Evolutionary conservation across 2,888 invertebrate species (phyloP).

Genomic region (Chalcosyrphus nemorum): DNA sequence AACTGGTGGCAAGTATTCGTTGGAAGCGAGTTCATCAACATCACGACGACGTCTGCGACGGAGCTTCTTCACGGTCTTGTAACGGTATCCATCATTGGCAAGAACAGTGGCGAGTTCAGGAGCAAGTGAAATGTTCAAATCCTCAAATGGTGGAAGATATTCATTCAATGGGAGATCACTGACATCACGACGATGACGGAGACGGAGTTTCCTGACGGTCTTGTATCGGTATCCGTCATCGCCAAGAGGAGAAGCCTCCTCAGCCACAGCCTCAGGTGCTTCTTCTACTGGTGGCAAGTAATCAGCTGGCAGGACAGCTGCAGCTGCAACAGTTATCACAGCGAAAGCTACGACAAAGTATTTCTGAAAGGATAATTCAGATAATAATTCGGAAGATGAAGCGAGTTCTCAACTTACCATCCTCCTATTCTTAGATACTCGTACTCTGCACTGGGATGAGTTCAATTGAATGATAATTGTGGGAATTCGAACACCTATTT

Average conservation of each 20-base stretch:
- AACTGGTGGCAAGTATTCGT: conserved; percentile 66
- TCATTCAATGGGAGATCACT: conserved; percentile 36
- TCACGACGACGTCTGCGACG: conserved; percentile 69
- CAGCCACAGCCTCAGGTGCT: conserved; percentile 40
- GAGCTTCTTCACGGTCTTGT: conserved; percentile 75
- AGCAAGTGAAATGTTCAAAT: conserved; percentile 33
- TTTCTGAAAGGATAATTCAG: conserved; percentile 27
- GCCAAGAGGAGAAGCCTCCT: conserved; percentile 70
- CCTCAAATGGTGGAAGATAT: conserved; percentile 36
- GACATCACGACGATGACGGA: conserved; percentile 71
- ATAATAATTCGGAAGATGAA: neutral
- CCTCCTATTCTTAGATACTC: neutral
- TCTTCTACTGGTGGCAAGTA: conserved; percentile 34
- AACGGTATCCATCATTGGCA: conserved; percentile 74
- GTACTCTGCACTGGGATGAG: conserved; percentile 27
- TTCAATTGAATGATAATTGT: conserved; percentile 38
- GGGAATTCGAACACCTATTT: conserved; percentile 35
- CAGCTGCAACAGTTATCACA: conserved; percentile 75
- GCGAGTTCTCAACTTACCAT: neutral
- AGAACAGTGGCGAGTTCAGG: conserved; percentile 73
- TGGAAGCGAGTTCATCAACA: conserved; percentile 21
- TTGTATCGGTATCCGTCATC: conserved; percentile 76
- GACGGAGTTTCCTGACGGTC: conserved; percentile 75
- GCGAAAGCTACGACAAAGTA: conserved; percentile 17
- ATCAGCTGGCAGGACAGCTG: conserved; percentile 75